A percentile compares a stretch with the other conserved stretches of the same genome.
These are phyloP conservation scores for Cyanistes caeruleus DNA, from an alignment of 2,113 vertebrate genomes.

Conservation along the genomic window DNA sequence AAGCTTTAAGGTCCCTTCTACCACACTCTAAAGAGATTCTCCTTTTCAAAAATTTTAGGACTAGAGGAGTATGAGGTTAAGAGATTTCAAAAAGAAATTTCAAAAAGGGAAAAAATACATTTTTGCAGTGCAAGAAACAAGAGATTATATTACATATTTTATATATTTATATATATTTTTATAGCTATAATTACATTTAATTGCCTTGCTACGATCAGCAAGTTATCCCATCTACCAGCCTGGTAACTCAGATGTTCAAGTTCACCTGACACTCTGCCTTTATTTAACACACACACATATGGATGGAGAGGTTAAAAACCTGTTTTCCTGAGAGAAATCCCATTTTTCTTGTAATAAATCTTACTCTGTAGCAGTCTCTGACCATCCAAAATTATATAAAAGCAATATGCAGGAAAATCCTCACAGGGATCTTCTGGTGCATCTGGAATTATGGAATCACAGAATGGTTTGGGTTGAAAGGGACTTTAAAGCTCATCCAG, in stretches of 20 bases:
- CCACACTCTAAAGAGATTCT: not conserved
- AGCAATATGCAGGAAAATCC: not conserved
- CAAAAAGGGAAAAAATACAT: fast-evolving
- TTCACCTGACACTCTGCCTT: not conserved
- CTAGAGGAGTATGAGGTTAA: not conserved
- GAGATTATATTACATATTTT: not conserved
- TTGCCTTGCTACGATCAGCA: not conserved
- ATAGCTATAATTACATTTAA: not conserved
- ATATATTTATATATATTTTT: too few species aligned
- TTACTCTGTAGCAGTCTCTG: not conserved
- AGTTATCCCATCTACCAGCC: not conserved
- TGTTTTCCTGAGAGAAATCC: not conserved
- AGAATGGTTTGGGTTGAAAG: not conserved
- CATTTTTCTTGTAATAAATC: fast-evolving
- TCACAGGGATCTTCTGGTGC: not conserved
- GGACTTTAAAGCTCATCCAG: fast-evolving
- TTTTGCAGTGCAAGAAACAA: not conserved
- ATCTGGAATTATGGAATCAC: not conserved
- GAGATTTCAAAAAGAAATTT: not conserved
- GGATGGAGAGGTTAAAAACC: not conserved
- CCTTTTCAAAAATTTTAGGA: not conserved
- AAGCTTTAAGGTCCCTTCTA: not conserved
- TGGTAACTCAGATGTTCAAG: not conserved
- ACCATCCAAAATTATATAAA: not conserved
- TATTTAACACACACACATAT: not conserved